Percentiles rank a stretch among this genome's conserved stretches.
phyloP scores from a whole-genome alignment of 2,888 invertebrate genomes.

The Polymixis flavicincta region DNA sequence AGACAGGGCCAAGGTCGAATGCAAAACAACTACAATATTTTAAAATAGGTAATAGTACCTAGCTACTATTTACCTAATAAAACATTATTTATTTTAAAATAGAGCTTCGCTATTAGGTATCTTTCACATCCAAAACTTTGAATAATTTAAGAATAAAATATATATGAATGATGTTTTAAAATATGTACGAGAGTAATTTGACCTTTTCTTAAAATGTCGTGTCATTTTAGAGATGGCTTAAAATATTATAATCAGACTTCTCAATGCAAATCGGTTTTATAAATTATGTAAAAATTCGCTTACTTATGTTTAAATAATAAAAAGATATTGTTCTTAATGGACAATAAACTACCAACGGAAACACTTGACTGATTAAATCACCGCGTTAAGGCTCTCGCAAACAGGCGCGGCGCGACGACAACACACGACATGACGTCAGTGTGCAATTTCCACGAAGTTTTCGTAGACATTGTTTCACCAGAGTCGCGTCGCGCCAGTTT shows the following conservation, averaged over 20 bases:
- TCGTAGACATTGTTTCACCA: too few relatives aligned
- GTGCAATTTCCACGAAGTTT: too few relatives aligned
- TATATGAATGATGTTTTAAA: neutral
- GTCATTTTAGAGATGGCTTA: constrained; percentile 11
- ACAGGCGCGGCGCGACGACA: too few relatives aligned
- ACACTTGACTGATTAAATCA: neutral
- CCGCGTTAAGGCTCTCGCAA: too few relatives aligned
- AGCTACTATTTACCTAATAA: neutral
- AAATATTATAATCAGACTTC: constrained; percentile 21
- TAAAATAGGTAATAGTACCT: neutral
- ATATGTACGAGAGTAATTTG: neutral
- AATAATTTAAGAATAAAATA: constrained; percentile 14
- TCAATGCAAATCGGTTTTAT: constrained; percentile 30
- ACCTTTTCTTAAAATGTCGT: constrained; percentile 42
- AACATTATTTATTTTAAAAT: neutral
- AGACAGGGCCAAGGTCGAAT: neutral
- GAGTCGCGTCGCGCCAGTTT: too few relatives aligned
- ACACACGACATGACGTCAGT: too few relatives aligned
- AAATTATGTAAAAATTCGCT: neutral
- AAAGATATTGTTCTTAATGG: constrained; percentile 5
- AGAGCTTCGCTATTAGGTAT: neutral
- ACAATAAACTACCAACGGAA: neutral
- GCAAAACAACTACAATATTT: neutral
- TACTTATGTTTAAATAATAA: neutral
- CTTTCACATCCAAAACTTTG: neutral